phyloP scores from a whole-genome alignment of 35 echinoderm and acorn worm species.

The Ophioderma brevispina region DNA sequence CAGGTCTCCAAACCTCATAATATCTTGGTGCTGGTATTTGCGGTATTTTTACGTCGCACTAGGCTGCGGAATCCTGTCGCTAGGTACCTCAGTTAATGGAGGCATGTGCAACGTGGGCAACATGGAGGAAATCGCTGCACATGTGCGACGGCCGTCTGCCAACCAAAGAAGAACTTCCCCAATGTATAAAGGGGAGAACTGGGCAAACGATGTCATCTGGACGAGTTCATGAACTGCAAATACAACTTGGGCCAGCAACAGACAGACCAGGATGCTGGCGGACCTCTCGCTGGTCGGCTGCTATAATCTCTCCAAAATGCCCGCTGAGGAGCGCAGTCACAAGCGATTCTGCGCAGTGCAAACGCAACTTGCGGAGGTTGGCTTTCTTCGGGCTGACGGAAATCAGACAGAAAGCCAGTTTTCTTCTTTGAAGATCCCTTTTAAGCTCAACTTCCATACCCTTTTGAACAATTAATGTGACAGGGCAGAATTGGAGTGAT shows the following conservation, averaged over 20 bases:
- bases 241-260: slow-evolving; percentile 83
- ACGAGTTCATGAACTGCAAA: slow-evolving; percentile 82
- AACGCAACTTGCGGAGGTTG: slow-evolving; percentile 70
- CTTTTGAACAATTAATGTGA: slow-evolving; percentile 74
- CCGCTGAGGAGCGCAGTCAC: slow-evolving; percentile 58
- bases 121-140: slow-evolving; percentile 74
- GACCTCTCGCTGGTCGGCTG: slow-evolving; percentile 82
- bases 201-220: slow-evolving; percentile 63
- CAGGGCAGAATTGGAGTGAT: slow-evolving; percentile 16
- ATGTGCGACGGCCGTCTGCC: slow-evolving; percentile 79
- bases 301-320: slow-evolving; percentile 75
- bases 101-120: slow-evolving; percentile 87
- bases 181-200: slow-evolving; percentile 60
- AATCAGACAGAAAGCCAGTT: slow-evolving; percentile 76
- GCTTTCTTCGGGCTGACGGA: slow-evolving; percentile 92
- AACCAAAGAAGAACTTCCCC: slow-evolving; percentile 53
- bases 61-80: slow-evolving; percentile 71
- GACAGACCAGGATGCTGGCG: slow-evolving; percentile 91
- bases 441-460: slow-evolving; percentile 68
- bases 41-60: slow-evolving; percentile 93
- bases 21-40: no score
- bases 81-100: slow-evolving; percentile 91
- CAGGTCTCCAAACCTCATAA: no score
- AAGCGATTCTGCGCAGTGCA: slow-evolving; percentile 82
- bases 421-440: slow-evolving; percentile 88